These are phyloP conservation scores for Tillus elongatus DNA, from an alignment of 2,888 invertebrate species.

Conservation along the genomic window DNA sequence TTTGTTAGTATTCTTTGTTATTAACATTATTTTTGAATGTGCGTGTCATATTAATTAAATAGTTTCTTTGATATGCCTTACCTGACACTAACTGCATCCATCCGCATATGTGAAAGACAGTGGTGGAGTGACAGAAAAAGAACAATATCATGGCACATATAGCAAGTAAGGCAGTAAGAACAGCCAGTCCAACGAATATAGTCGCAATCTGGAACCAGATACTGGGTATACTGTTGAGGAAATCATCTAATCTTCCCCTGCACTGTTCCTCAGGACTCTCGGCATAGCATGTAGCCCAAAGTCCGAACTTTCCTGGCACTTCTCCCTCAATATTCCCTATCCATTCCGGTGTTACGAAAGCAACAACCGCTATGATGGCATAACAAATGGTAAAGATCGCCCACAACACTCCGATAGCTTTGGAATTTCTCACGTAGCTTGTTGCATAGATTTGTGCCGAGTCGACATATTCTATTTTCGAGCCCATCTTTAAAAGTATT, in stretches of 20 bases:
- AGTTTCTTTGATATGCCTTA: too few relatives aligned
- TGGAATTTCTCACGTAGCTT: conserved; percentile 83
- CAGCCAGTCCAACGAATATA: conserved; percentile 79
- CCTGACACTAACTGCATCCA: conserved; percentile 95
- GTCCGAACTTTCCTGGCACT: conserved; percentile 83
- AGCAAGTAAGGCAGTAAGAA: conserved; percentile 74
- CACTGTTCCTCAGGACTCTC: conserved; percentile 75
- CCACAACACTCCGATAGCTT: conserved; percentile 95
- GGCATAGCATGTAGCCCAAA: conserved; percentile 80
- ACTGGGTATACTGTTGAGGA: conserved; percentile 65
- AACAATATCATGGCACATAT: conserved; percentile 85
- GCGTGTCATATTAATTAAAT: too few relatives aligned
- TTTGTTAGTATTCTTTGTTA: too few relatives aligned
- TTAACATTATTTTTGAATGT: too few relatives aligned
- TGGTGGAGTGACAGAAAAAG: conserved; percentile 86
- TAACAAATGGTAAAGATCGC: conserved; percentile 96
- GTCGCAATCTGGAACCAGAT: conserved; percentile 79
- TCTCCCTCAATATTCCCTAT: conserved; percentile 76
- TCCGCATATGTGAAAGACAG: conserved; percentile 87
- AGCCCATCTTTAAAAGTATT: conserved; percentile 56
- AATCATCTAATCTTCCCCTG: conserved; percentile 73
- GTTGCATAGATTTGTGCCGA: conserved; percentile 84
- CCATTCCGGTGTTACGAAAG: conserved; percentile 93
- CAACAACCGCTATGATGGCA: conserved; percentile 90
- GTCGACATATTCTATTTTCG: conserved; percentile 88